phyloP scores from a whole-genome alignment of 2,888 invertebrate species.

The Ochropleura leucogaster region DNA sequence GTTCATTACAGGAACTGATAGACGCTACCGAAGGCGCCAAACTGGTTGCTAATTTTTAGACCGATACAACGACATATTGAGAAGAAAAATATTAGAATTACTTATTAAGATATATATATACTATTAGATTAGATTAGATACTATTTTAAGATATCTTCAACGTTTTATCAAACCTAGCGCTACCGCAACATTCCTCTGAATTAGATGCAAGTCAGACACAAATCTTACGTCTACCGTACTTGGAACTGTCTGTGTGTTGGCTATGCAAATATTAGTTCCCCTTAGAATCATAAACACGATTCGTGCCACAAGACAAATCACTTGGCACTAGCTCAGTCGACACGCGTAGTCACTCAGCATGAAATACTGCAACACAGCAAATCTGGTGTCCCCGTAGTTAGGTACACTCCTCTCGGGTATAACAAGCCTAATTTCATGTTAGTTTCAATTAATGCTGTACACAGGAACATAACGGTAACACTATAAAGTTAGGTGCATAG shows the following conservation, averaged over 20 bases:
- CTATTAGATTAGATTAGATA: too few relatives aligned
- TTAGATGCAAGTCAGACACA: conserved; percentile 1
- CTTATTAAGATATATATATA: too few relatives aligned
- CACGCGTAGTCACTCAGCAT: conserved; percentile 31
- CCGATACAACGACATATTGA: too few relatives aligned
- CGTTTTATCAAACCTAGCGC: not conserved
- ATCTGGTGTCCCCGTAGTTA: conserved; percentile 49
- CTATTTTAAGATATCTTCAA: not conserved
- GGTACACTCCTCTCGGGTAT: conserved; percentile 35
- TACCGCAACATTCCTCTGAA: not conserved
- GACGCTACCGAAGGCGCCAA: too few relatives aligned
- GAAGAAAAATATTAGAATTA: too few relatives aligned
- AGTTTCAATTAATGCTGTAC: conserved; percentile 61
- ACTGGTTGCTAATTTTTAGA: too few relatives aligned
- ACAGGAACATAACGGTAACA: conserved; percentile 63
- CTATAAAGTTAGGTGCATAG: conserved; percentile 63
- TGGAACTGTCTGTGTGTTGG: conserved; percentile 13
- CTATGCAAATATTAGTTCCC: conserved; percentile 27
- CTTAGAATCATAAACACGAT: conserved; percentile 30
- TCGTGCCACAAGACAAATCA: conserved; percentile 32
- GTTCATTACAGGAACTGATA: too few relatives aligned
- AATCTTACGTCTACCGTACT: conserved; percentile 12
- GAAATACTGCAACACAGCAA: conserved; percentile 34
- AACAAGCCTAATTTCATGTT: conserved; percentile 51
- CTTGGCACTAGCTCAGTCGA: conserved; percentile 41